Evolutionary conservation across 35 echinoderm and acorn worm genomes (phyloP), one percentile per base, ranked within the genome.

Genomic region (Strongylocentrotus purpuratus): DNA sequence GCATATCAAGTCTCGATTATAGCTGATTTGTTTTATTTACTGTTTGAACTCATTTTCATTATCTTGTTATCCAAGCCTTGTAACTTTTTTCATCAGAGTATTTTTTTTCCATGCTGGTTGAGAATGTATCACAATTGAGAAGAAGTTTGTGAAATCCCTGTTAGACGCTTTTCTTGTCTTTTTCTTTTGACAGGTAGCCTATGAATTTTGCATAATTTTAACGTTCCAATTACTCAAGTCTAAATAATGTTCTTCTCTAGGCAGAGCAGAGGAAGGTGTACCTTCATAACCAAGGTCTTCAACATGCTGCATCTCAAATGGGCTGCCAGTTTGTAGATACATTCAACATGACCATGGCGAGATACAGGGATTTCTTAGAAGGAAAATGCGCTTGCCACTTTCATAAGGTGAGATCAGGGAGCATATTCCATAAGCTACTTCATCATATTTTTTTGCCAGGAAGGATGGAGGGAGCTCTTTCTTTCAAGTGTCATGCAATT

Each of bases 281-380:
- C n/a, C 94, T 96, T 58, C 98, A 99, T 94, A 99, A 99, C 92
- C 96, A 92, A 33, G 98, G 97, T 33, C 95, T 99, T 9, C 85
- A 92, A 46, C 33, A 95, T 33, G 94, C 94, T 97, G 98, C 98
- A 3, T 32, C 87, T 33, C 87, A 61, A 18, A 90, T 86, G 22
- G 96, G 97, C 46, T 99, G 86, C 91, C 91, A 94, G n/a, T 92
- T 97, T 14, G 86, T 99, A 12, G 98, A 99, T 35, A 99, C 98
- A 46, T 97, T 99, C 95, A 99, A 97, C 95, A 99, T 99, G 94
- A 99, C 98, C 70, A 99, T 99, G 98, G 97, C 98, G 10, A 95
- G 98, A 94, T 99, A 98, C 86, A 97, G 59, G 94, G 98, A 99
- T 45, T 99, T 99, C 95, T 71, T 97, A 50, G 95, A 96, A 31